These are phyloP conservation scores for Sanderia malayensis DNA, from an alignment of 30 jellyfish, hydroid and myxozoan genomes.

Conservation along the genomic window DNA sequence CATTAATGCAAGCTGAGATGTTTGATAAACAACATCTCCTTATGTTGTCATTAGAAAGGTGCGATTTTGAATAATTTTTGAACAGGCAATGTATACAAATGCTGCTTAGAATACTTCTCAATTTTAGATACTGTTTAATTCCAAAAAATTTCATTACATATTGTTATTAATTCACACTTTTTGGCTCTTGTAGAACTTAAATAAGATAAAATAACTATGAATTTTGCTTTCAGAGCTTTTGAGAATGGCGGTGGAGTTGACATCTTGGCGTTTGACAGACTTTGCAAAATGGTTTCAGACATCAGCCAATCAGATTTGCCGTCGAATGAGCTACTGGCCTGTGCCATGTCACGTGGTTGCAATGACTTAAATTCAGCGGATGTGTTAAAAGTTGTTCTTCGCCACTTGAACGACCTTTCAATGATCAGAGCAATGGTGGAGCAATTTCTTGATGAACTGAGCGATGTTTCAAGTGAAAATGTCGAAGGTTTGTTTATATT, in stretches of 20 bases:
- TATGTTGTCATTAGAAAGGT: neutral
- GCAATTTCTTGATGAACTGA: slow-evolving; percentile 56
- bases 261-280: slow-evolving; percentile 26
- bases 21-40: neutral
- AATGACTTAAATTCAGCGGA: slow-evolving; percentile 35
- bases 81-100: no score
- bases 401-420: slow-evolving; percentile 62
- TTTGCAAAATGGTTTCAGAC: slow-evolving; percentile 6
- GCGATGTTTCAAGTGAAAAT: slow-evolving; percentile 24
- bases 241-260: slow-evolving; percentile 44
- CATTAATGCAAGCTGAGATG: neutral
- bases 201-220: no score
- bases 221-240: slow-evolving; percentile 37
- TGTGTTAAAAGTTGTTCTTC: slow-evolving; percentile 29
- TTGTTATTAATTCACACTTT: no score
- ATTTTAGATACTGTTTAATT: no score
- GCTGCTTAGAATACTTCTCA: no score
- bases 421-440: slow-evolving; percentile 68
- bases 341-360: slow-evolving; percentile 35
- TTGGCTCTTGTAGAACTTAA: no score
- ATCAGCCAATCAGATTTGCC: slow-evolving; percentile 9
- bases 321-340: slow-evolving; percentile 29
- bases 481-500: slow-evolving; percentile 14
- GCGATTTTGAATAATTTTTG: no score
- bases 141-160: no score